Conservation (phyloP, 2,113 vertebrate species). For the Fregata magnificens region DNA sequence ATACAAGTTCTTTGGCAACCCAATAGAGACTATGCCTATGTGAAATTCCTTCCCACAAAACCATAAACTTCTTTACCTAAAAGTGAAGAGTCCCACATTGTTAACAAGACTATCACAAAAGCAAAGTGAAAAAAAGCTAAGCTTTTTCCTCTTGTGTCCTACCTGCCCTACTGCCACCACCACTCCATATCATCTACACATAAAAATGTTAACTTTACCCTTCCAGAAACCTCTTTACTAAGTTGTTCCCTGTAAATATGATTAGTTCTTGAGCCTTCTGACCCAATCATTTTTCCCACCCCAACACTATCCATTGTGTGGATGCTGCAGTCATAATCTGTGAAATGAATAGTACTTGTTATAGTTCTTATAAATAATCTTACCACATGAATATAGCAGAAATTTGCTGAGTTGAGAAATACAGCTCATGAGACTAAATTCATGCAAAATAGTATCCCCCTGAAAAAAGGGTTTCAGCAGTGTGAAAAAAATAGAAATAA, state of each 20-base stretch:
- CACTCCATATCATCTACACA: background rate
- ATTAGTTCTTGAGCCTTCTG: background rate
- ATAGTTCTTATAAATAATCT: constrained; percentile 14
- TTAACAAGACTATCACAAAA: background rate
- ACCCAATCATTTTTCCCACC: background rate
- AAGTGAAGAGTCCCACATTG: background rate
- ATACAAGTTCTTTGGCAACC: background rate
- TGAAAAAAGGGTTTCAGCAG: background rate
- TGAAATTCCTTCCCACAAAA: background rate
- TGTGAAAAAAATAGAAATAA: background rate
- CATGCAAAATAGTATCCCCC: background rate
- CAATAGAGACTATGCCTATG: background rate
- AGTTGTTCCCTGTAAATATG: background rate
- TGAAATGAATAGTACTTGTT: constrained; percentile 10
- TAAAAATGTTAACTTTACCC: background rate
- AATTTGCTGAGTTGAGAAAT: background rate
- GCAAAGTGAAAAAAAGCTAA: background rate
- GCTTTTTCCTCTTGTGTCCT: background rate
- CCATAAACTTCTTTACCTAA: background rate
- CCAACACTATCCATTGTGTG: background rate
- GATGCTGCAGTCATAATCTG: background rate
- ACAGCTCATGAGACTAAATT: background rate
- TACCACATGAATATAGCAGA: background rate
- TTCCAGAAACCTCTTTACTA: background rate
- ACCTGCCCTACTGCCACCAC: background rate